Evolutionary conservation across 2,797 vertebrate species (phyloP).

Genomic region (Gallinago nigripennis): DNA sequence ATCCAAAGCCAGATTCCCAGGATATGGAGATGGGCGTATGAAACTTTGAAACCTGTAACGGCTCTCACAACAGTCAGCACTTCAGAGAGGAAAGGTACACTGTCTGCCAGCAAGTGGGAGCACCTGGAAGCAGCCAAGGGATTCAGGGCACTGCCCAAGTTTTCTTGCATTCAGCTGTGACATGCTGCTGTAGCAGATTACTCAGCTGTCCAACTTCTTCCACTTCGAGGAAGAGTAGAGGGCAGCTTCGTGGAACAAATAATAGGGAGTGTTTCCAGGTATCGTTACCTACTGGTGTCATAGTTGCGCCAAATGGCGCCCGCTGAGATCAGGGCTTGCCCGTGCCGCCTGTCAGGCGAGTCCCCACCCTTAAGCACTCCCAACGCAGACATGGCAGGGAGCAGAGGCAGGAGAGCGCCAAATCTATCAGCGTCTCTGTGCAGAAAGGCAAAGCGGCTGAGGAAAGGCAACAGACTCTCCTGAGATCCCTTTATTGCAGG

Average conservation of each 20-base stretch:
- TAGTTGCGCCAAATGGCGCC: background rate
- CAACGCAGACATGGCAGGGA: accelerated
- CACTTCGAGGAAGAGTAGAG: background rate
- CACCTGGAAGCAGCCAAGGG: background rate
- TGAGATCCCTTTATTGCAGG: background rate
- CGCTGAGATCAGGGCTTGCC: background rate
- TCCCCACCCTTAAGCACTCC: background rate
- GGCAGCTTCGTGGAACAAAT: background rate
- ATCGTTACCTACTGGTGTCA: accelerated
- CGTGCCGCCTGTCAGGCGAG: background rate
- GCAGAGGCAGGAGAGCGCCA: background rate
- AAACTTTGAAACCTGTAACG: background rate
- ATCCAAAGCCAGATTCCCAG: background rate
- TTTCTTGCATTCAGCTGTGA: background rate
- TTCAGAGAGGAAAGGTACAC: background rate
- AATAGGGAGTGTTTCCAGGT: background rate
- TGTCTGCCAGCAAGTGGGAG: background rate
- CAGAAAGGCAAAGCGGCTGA: background rate
- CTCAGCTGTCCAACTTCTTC: background rate
- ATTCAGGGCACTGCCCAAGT: background rate
- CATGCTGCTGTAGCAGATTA: background rate
- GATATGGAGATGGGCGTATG: accelerated
- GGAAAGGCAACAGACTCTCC: background rate
- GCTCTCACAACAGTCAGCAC: background rate
- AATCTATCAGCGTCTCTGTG: background rate